phyloP scores from a whole-genome alignment of 2,113 vertebrate species.

The Clinocottus analis region DNA sequence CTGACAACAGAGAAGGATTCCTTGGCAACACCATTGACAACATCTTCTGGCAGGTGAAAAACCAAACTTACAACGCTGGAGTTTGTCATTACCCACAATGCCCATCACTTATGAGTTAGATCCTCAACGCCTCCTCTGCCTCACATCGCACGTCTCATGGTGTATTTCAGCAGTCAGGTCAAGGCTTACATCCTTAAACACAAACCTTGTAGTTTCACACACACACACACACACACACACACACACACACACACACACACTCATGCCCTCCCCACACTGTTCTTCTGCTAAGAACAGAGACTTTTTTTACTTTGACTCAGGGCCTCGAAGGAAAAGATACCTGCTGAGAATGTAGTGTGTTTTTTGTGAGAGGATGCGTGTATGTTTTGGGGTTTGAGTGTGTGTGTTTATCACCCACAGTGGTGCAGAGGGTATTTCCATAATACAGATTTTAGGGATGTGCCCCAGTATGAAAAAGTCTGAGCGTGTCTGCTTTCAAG shows the following conservation, averaged over 20 bases:
- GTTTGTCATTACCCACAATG: slow-evolving; percentile 31
- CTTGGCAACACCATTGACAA: slow-evolving; percentile 97
- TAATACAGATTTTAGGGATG: slow-evolving; percentile 61
- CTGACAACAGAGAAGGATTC: slow-evolving; percentile 95
- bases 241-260: background rate
- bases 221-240: slow-evolving; percentile 7
- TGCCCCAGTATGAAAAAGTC: slow-evolving; percentile 16
- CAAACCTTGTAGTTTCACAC: slow-evolving; percentile 44
- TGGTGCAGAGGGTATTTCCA: slow-evolving; percentile 90
- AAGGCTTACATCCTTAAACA: slow-evolving; percentile 43
- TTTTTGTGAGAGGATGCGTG: slow-evolving; percentile 85
- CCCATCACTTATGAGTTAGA: slow-evolving; percentile 37
- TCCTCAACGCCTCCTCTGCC: slow-evolving; percentile 25
- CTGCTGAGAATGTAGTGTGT: slow-evolving; percentile 77
- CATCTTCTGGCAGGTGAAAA: slow-evolving; percentile 98
- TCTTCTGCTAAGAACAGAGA: slow-evolving; percentile 38
- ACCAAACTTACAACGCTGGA: background rate
- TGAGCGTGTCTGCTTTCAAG: slow-evolving; percentile 65
- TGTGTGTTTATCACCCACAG: slow-evolving; percentile 88
- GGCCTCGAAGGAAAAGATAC: slow-evolving; percentile 52
- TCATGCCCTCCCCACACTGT: slow-evolving; percentile 16
- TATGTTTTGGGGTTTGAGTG: slow-evolving; percentile 82
- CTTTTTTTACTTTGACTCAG: slow-evolving; percentile 25
- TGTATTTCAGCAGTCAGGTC: slow-evolving; percentile 43
- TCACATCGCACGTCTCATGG: slow-evolving; percentile 31